Base-by-base conservation (phyloP, 2,113 vertebrate genomes). In the Paramormyrops kingsleyae region DNA sequence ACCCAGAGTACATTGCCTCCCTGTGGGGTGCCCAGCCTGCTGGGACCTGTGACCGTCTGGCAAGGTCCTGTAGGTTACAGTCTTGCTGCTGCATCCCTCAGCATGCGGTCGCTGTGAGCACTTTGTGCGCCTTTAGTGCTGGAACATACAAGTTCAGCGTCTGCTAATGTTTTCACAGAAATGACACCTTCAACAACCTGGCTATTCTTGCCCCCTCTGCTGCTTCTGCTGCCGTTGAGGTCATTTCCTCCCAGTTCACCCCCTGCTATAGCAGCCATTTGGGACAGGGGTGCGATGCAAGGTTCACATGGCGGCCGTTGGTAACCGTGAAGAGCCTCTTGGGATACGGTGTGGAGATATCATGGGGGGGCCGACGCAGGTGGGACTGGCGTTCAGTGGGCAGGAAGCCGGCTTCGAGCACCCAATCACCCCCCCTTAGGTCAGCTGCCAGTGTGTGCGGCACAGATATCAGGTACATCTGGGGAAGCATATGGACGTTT, bases 261-360 rank as follows among this genome's bases (percentile, higher is more conserved):
- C 31, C 53, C 56, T 39, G 56, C 21, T 46, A 87, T 85, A 88
- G 90, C 91, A 86, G 89, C 91, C 91, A 31, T 31, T 90, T 91
- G 77, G 42, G 90, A 52, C 86, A 89, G 89, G 6, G 87, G 88
- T 87, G 91, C 89, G 56, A 39, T 91, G 44, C 50, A 89, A 92
- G n/a, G 12, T n/a, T 24, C 92, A 53, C 17, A 17, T 90, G 93
- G 94, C 90, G 2, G 35, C 90, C 94, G 15, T 10, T 10, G 74
- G 94, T 92, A 93, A 87, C 0, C 84, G 50, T 4, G n/a, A 44
- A 77, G 50, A 3, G 52, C 39, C 42, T 24, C 84, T 44, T 85
- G 35, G 83, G 44, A n/a, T 47, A 24, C 6, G 42, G 39, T 0
- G 83, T 39, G 83, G 83, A 0, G 83, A 42, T 42, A 15, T 24